A percentile compares a stretch with the other conserved stretches of the same genome.
Evolutionary conservation across 1,140 invertebrate genomes (phyloP).

Genomic region (Chelonus insularis): DNA sequence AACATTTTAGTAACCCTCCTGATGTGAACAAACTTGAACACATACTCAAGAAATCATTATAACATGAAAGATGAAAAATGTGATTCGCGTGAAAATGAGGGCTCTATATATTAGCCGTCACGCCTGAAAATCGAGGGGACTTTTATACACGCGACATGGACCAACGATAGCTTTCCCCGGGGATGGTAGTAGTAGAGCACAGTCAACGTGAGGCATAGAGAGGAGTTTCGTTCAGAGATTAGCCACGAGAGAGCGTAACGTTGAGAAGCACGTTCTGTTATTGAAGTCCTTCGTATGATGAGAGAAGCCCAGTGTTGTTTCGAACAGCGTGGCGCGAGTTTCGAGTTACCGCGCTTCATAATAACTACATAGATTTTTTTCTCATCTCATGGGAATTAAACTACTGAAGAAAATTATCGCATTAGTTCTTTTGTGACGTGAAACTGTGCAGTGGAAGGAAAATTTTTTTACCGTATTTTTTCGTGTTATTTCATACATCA

Average conservation of each 20-base stretch:
- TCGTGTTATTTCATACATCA: no score
- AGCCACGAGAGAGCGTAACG: constrained; percentile 33
- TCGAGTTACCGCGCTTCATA: constrained; percentile 22
- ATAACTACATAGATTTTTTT: neutral
- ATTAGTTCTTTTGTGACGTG: neutral
- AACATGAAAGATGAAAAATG: neutral
- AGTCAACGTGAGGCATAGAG: neutral
- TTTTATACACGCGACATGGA: neutral
- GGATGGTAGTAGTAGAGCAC: neutral
- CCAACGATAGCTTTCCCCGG: neutral
- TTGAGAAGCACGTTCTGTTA: constrained; percentile 6
- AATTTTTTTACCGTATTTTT: neutral
- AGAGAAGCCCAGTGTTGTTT: constrained; percentile 49
- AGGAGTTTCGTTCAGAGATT: constrained; percentile 9
- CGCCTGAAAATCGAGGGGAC: neutral
- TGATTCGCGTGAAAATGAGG: neutral
- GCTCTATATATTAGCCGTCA: neutral
- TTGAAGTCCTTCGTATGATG: constrained; percentile 32
- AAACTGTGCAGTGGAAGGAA: constrained; percentile 12
- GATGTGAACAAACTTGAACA: no score
- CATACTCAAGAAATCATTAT: neutral
- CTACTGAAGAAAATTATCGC: neutral
- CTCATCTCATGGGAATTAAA: neutral
- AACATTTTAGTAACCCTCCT: no score
- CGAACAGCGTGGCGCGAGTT: constrained; percentile 42